These are phyloP conservation scores for Zaprionus taronus DNA, from an alignment of 1,140 invertebrate genomes.

Conservation along the genomic window DNA sequence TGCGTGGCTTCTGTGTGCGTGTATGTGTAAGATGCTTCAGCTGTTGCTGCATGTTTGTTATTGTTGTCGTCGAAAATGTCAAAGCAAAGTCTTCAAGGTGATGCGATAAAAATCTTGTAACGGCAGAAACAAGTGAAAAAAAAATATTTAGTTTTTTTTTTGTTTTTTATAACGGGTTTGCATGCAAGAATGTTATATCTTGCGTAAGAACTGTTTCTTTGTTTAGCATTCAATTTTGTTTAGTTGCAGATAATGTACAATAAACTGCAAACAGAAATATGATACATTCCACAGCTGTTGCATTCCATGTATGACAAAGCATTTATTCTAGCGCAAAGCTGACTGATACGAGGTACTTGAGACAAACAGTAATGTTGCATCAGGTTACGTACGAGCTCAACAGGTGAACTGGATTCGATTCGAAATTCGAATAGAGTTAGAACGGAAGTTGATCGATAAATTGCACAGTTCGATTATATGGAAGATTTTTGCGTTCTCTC, in stretches of 20 bases:
- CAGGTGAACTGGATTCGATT: slow-evolving; percentile 35
- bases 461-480: not conserved
- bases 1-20: not conserved
- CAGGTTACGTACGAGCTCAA: slow-evolving; percentile 32
- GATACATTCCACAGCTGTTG: slow-evolving; percentile 41
- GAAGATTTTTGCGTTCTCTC: slow-evolving; percentile 12
- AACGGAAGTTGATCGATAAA: slow-evolving; percentile 43
- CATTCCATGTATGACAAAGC: slow-evolving; percentile 12
- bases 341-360: slow-evolving; percentile 6
- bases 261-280: slow-evolving; percentile 17
- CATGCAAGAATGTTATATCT: slow-evolving; percentile 14
- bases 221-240: slow-evolving; percentile 37
- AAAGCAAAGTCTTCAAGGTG: slow-evolving; percentile 52
- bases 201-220: slow-evolving; percentile 41
- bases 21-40: slow-evolving; percentile 43
- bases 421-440: slow-evolving; percentile 4
- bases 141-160: slow-evolving; percentile 17
- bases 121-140: slow-evolving; percentile 32
- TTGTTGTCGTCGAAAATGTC: slow-evolving; percentile 42
- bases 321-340: slow-evolving; percentile 26
- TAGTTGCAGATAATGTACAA: slow-evolving; percentile 31
- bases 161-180: not conserved
- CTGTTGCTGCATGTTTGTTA: slow-evolving; percentile 50
- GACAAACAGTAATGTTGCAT: slow-evolving; percentile 24
- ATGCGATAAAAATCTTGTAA: slow-evolving; percentile 52